Conservation (phyloP, 2,888 invertebrate species). For the Mythimna pallens region DNA sequence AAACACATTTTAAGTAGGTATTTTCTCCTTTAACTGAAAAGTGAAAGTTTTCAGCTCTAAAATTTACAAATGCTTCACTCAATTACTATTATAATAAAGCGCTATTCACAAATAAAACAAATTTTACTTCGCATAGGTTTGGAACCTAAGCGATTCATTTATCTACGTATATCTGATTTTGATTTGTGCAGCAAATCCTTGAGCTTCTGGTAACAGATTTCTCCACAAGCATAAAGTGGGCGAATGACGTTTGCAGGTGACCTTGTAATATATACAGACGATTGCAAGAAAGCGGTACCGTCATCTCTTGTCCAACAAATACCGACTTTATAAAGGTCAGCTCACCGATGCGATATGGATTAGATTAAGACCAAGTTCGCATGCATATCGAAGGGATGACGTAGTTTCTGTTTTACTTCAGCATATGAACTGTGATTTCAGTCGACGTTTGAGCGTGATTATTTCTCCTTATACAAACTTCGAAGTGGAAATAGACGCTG, state of each 20-base stretch:
- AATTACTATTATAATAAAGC: not conserved
- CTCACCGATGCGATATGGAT: slow-evolving; percentile 26
- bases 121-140: not conserved
- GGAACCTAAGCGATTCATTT: slow-evolving; percentile 17
- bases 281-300: slow-evolving; percentile 45
- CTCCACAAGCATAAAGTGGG: slow-evolving; percentile 27
- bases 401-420: slow-evolving; percentile 13
- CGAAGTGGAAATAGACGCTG: slow-evolving; percentile 51
- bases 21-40: slow-evolving; percentile 26
- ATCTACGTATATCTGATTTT: slow-evolving; percentile 13
- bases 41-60: slow-evolving; percentile 27
- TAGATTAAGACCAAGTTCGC: slow-evolving; percentile 34
- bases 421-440: slow-evolving; percentile 20
- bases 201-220: slow-evolving; percentile 20
- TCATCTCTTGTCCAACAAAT: slow-evolving; percentile 26
- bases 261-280: slow-evolving; percentile 51
- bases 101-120: slow-evolving; percentile 7
- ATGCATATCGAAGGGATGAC: slow-evolving; percentile 32
- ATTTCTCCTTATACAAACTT: slow-evolving; percentile 47
- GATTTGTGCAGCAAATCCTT: slow-evolving; percentile 28
- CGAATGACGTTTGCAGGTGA: slow-evolving; percentile 28
- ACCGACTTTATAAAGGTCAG: slow-evolving; percentile 53
- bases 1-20: slow-evolving; percentile 10
- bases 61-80: slow-evolving; percentile 8
- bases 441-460: slow-evolving; percentile 44